Evolutionary conservation across 1,140 invertebrate species (phyloP).

Genomic region (Pemphigus obesinymphae): DNA sequence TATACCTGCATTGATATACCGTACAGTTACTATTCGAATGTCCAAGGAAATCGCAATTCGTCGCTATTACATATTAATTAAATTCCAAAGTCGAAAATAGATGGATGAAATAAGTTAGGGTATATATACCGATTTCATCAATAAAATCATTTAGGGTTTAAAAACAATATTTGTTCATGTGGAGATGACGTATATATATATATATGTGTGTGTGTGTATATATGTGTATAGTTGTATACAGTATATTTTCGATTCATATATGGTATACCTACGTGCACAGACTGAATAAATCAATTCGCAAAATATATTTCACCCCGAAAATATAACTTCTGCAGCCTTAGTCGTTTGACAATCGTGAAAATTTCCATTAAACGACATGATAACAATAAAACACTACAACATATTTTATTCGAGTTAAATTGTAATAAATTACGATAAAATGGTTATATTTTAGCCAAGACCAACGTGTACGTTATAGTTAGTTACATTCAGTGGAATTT

Average conservation of each 20-base stretch:
- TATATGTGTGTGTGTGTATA: too few relatives aligned
- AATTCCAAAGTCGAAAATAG: background rate
- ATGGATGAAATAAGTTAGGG: too few relatives aligned
- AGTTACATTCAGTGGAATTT: too few relatives aligned
- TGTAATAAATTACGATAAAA: background rate
- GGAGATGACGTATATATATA: background rate
- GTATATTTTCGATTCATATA: background rate
- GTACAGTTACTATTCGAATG: background rate
- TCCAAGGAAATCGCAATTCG: background rate
- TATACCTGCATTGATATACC: background rate
- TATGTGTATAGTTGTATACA: background rate
- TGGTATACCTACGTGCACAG: background rate
- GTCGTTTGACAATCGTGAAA: too few relatives aligned
- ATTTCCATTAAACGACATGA: too few relatives aligned
- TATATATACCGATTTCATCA: background rate
- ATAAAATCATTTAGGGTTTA: background rate
- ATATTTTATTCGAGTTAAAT: background rate
- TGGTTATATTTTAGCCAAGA: background rate
- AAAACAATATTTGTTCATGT: constrained; percentile 17
- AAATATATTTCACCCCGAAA: background rate
- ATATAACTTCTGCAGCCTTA: too few relatives aligned
- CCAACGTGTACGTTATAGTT: too few relatives aligned
- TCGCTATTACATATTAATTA: background rate
- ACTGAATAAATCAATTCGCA: background rate
- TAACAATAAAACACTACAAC: too few relatives aligned